A percentile compares a stretch with the other conserved stretches of the same genome.
These are phyloP conservation scores for Galerucella pusilla DNA, from an alignment of 2,888 invertebrate genomes.

Conservation along the genomic window DNA sequence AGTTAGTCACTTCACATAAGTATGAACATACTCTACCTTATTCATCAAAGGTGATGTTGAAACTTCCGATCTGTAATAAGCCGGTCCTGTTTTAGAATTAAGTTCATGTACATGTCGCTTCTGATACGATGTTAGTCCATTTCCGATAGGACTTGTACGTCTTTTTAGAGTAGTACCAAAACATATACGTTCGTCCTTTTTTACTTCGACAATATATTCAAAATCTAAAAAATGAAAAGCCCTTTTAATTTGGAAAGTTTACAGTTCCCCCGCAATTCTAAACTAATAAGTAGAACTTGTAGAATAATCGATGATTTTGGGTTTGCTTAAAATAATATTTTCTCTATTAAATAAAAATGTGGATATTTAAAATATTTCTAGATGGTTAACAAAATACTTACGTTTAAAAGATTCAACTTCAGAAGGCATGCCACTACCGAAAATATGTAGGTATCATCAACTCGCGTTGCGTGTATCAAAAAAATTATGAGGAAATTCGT, in stretches of 20 bases:
- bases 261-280: no score
- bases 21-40: conserved; percentile 49
- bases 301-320: no score
- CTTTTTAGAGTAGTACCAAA: conserved; percentile 57
- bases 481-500: conserved; percentile 41
- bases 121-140: conserved; percentile 55
- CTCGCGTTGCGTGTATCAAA: conserved; percentile 43
- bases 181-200: conserved; percentile 55
- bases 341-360: neutral
- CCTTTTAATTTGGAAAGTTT: no score
- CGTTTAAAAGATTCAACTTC: conserved; percentile 24
- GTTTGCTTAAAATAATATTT: neutral
- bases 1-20: no score
- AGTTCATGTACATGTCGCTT: conserved; percentile 49
- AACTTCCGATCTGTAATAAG: conserved; percentile 52
- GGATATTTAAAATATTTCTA: neutral
- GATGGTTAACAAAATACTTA: conserved; percentile 11
- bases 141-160: conserved; percentile 55
- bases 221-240: conserved; percentile 53
- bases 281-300: no score
- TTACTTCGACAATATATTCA: conserved; percentile 59
- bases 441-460: conserved; percentile 17
- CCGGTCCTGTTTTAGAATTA: conserved; percentile 51
- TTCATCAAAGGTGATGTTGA: conserved; percentile 51
- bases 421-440: conserved; percentile 12